These are phyloP conservation scores for Orestias chungarensis DNA, from an alignment of 2,797 vertebrate genomes.

Conservation along the genomic window DNA sequence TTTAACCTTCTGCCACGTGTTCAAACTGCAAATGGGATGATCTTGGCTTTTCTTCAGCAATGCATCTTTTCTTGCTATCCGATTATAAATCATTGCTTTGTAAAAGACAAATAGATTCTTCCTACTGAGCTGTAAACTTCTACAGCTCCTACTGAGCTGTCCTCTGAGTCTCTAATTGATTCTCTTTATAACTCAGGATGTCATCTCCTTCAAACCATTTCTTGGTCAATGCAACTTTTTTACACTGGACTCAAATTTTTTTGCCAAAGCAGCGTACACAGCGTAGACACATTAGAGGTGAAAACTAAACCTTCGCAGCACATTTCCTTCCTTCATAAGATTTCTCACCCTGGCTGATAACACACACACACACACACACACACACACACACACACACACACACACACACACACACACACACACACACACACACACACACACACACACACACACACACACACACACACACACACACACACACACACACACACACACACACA, in stretches of 20 bases:
- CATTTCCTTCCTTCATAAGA: conserved; percentile 26
- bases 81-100: not conserved
- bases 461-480: no score
- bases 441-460: no score
- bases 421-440: no score
- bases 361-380: conserved; percentile 4
- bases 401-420: no score
- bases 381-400: conserved; percentile 15
- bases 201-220: not conserved
- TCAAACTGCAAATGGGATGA: not conserved
- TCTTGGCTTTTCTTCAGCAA: not conserved
- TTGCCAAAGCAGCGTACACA: not conserved
- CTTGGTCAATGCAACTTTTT: not conserved
- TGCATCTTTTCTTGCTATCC: not conserved
- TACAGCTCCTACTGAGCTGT: not conserved
- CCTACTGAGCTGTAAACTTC: not conserved
- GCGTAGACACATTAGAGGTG: conserved; percentile 11
- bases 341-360: conserved; percentile 47
- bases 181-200: not conserved
- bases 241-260: not conserved
- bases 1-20: not conserved
- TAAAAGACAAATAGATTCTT: not conserved
- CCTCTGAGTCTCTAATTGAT: not conserved
- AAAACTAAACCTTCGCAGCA: conserved; percentile 27
- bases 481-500: no score